Evolutionary conservation across 92 coral and sea anemone species (phyloP), one percentile per base, ranked within the genome.

Genomic region (Epizoanthus stellaris): DNA sequence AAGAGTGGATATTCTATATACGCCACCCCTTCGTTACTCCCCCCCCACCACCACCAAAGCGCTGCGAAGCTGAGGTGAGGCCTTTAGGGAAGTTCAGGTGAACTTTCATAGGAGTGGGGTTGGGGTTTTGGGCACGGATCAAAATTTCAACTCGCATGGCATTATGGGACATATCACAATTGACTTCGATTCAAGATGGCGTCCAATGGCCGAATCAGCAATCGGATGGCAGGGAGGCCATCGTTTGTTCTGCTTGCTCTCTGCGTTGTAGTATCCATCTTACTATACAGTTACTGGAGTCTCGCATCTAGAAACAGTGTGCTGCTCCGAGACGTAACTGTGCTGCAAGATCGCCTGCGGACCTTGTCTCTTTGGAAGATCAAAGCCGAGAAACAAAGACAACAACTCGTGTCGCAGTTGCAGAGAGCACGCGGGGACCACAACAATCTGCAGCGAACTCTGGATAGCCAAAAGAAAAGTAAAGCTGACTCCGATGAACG

Each of bases 241-340:
- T 94, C 98, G 12, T 92, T 88, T 82, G 86, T 94, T 73, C 82
- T 88, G 30, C 82, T 94, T 9, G 90, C 91, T 53, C 95, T 94
- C 20, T 92, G 90, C 40, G 61, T 92, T 70, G 82, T 90, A 10
- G 80, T 92, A 17, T 72, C 85, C 40, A 90, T 92, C 43, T 80
- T 94, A n/a, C 89, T 92, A 63, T 94, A 94, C 81, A 92, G 98
- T 80, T 94, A 94, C 83, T 94, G 98, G 98, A 93, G 95, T 64
- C 94, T 90, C 82, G 92, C 98, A 14, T 94, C 98, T 77, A 89
- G 92, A 72, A 94, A 94, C 81, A 90, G 86, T 74, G 73, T 81
- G 82, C 90, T 94, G 20, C 83, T 94, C 66, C 76, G 77, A 56
- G 98, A 94, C 80, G 94, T 93, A 45, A 71, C 92, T 43, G 59